phyloP scores from a whole-genome alignment of 1,140 invertebrate species.

The Drosophila ogumai region DNA sequence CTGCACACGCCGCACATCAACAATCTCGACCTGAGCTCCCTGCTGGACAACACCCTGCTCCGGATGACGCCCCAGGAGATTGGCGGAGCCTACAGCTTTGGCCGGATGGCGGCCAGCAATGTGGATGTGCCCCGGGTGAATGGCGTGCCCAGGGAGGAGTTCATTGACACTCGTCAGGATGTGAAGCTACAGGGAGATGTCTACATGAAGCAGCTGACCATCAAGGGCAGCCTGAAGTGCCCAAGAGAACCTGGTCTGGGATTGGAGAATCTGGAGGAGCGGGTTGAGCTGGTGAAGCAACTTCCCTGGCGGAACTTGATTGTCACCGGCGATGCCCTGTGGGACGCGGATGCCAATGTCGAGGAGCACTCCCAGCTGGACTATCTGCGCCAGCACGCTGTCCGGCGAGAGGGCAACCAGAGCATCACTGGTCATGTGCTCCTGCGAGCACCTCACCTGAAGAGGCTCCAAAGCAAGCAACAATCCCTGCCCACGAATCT shows the following conservation, averaged over 20 bases:
- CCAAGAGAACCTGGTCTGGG: neutral
- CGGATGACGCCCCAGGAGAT: slow-evolving; percentile 67
- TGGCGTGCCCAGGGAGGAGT: slow-evolving; percentile 27
- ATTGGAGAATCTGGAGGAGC: neutral
- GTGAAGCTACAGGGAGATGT: slow-evolving; percentile 47
- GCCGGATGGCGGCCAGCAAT: slow-evolving; percentile 43
- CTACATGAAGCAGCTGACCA: slow-evolving; percentile 41
- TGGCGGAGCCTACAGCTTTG: slow-evolving; percentile 59
- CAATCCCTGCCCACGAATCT: slow-evolving; percentile 31
- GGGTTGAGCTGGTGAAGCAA: slow-evolving; percentile 32
- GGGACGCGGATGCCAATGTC: slow-evolving; percentile 20
- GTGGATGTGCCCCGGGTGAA: slow-evolving; percentile 67
- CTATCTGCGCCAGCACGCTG: slow-evolving; percentile 68
- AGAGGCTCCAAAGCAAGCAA: slow-evolving; percentile 33
- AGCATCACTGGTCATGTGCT: slow-evolving; percentile 63
- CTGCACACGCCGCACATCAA: slow-evolving; percentile 48
- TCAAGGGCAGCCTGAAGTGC: slow-evolving; percentile 53
- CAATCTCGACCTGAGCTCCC: slow-evolving; percentile 34
- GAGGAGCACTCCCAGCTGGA: slow-evolving; percentile 18
- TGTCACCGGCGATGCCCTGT: slow-evolving; percentile 64
- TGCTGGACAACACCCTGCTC: slow-evolving; percentile 69
- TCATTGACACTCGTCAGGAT: slow-evolving; percentile 48
- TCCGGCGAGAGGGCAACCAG: slow-evolving; percentile 50
- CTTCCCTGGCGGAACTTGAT: slow-evolving; percentile 56
- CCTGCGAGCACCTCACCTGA: slow-evolving; percentile 20